These are phyloP conservation scores for Druon quercuslanigerum DNA, from an alignment of 1,140 invertebrate genomes.

Conservation along the genomic window DNA sequence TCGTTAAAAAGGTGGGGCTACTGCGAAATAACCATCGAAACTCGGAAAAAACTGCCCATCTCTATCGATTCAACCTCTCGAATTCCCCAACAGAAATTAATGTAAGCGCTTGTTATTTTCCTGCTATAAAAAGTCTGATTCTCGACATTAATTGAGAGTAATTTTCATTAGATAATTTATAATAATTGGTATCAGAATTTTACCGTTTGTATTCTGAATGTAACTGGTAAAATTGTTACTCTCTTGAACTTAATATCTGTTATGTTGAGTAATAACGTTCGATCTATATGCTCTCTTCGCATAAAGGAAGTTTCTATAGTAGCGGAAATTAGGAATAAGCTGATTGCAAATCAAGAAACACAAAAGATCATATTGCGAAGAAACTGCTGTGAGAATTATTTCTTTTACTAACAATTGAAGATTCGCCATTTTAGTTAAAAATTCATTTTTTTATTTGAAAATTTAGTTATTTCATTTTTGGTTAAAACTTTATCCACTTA, in stretches of 20 bases:
- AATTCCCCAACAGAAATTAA: not conserved
- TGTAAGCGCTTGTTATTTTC: not conserved
- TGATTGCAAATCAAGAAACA: too few species aligned
- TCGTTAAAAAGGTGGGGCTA: constrained; percentile 35
- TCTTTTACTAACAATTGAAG: too few species aligned
- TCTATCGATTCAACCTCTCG: constrained; percentile 9
- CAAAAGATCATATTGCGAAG: too few species aligned
- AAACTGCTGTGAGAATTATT: too few species aligned
- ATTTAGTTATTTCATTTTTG: too few species aligned
- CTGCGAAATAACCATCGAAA: constrained; percentile 33
- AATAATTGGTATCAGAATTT: too few species aligned
- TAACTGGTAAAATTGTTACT: not conserved
- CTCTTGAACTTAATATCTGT: constrained; percentile 9
- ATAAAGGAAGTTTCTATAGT: not conserved
- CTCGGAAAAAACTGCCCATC: constrained; percentile 25
- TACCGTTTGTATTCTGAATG: too few species aligned
- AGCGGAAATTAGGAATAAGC: not conserved
- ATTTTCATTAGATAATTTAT: too few species aligned
- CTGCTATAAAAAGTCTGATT: not conserved
- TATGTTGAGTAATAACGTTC: constrained; percentile 17
- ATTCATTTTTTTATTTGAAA: too few species aligned
- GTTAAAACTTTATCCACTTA: too few species aligned
- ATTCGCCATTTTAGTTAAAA: too few species aligned
- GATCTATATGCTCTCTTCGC: constrained; percentile 11
- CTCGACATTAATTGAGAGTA: not conserved